Evolutionary conservation across 92 coral and sea anemone genomes (phyloP), one percentile per base, ranked within the genome.

Genomic region (Nematostella vectensis): DNA sequence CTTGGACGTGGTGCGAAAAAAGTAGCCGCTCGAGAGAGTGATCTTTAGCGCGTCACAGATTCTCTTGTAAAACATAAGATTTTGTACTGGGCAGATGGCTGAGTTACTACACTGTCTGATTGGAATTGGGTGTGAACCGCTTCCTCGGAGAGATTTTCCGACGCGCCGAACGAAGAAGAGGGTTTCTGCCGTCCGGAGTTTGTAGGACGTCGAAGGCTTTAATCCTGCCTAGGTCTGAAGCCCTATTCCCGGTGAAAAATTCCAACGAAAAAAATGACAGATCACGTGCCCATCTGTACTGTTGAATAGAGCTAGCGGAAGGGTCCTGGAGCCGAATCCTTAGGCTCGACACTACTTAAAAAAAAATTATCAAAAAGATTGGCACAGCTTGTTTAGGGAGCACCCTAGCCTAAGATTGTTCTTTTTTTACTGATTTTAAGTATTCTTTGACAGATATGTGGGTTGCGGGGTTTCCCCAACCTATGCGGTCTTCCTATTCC

Each of bases 381-480:
- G 70, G 80, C 24, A 61, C 55, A 10, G 77, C 76, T 47, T 76
- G 59, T 29, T 44, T 28, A 18, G 72, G 62, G 37, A 66, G 30
- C 4, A 54, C 38, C 30, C 82, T 44, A 2, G 82, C 76, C 47
- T 59, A 42, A 1, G 66, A 43, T 47, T 72, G 78, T 44, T 71
- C 78, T 19, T 18, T 28, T 9, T 48, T 25, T 23, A 58, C 36
- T 3, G 44, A 57, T 0, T 68, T 68, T 0, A 71, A 71, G 51
- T 62, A 62, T 33, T 27, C 28, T 39, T 37, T 45, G 11, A 54
- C 71, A 26, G 31, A 42, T 17, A 31, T 22, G 50, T 61, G 67
- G 61, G 65, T 48, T 65, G 40, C 55, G 58, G 71, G 82, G 21
- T 79, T 67, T 54, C 81, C 86, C 47, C 29, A 54, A 13, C 76